These are phyloP conservation scores for Mesocentrotus franciscanus DNA, from an alignment of 53 echinoderm and acorn worm species.

Conservation along the genomic window DNA sequence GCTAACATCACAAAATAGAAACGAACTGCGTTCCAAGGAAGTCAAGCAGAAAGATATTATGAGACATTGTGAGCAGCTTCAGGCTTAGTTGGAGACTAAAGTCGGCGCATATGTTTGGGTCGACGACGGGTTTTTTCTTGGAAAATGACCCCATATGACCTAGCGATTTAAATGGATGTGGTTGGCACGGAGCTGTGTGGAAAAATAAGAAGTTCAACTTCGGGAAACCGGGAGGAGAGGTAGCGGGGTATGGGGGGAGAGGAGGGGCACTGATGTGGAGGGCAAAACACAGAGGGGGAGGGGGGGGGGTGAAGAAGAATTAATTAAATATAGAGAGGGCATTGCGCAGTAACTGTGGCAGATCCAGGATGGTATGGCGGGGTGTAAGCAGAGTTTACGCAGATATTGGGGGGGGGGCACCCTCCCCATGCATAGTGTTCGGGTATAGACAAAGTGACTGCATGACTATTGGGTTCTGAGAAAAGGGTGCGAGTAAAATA, in stretches of 20 bases:
- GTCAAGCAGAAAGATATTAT: no score
- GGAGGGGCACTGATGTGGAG: neutral
- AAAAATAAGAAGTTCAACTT: neutral
- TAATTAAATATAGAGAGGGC: neutral
- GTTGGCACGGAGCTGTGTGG: slow-evolving; percentile 39
- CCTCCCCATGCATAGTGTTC: neutral
- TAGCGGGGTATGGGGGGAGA: neutral
- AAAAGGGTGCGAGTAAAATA: neutral
- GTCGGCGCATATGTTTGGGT: slow-evolving; percentile 14
- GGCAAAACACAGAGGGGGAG: no score
- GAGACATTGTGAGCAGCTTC: neutral
- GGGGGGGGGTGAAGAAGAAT: neutral
- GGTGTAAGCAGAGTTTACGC: neutral
- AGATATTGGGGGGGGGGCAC: neutral
- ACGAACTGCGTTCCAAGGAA: no score
- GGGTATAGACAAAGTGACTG: neutral
- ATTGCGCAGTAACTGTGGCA: neutral
- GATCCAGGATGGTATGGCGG: neutral
- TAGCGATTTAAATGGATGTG: slow-evolving; percentile 23
- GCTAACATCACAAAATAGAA: no score
- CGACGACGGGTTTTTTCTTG: neutral
- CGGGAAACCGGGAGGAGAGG: neutral
- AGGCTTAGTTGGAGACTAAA: neutral
- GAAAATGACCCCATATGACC: slow-evolving; percentile 47
- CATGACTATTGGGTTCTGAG: neutral